Evolutionary conservation across 2,888 invertebrate genomes (phyloP).

Genomic region (Phasia obesa): DNA sequence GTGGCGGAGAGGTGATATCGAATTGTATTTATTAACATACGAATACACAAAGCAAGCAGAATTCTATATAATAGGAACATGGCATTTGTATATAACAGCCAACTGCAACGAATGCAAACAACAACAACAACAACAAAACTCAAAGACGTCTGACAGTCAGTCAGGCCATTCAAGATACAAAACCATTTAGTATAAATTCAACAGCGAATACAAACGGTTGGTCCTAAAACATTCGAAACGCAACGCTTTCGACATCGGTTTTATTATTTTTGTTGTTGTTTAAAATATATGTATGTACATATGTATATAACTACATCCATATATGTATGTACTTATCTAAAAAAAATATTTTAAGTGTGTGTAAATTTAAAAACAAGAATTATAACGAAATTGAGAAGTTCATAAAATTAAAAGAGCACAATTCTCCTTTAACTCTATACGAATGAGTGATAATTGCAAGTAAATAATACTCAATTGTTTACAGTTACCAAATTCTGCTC

Average conservation of each 20-base stretch:
- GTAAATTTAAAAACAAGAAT: background rate
- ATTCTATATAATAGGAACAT: background rate
- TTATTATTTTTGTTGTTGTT: conserved; percentile 1
- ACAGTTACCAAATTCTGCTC: conserved; percentile 35
- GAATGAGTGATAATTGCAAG: conserved; percentile 34
- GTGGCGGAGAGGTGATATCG: background rate
- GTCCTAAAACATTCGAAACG: conserved; percentile 35
- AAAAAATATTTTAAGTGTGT: background rate
- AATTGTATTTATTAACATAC: background rate
- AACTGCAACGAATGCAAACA: conserved; percentile 47
- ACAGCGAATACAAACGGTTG: conserved; percentile 70
- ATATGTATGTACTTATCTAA: background rate
- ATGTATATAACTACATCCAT: background rate
- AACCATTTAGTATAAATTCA: conserved; percentile 70
- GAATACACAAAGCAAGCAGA: background rate
- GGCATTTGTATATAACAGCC: background rate
- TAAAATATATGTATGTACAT: background rate
- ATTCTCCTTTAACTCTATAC: background rate
- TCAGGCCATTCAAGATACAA: conserved; percentile 44
- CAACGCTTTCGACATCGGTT: conserved; percentile 9
- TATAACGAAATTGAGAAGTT: conserved; percentile 1
- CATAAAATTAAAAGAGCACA: background rate
- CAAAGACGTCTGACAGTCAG: conserved; percentile 40
- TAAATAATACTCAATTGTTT: conserved; percentile 29
- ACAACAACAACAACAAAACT: background rate